These are phyloP conservation scores for Melanotaenia boesemani DNA, from an alignment of 2,797 vertebrate species.

Conservation along the genomic window DNA sequence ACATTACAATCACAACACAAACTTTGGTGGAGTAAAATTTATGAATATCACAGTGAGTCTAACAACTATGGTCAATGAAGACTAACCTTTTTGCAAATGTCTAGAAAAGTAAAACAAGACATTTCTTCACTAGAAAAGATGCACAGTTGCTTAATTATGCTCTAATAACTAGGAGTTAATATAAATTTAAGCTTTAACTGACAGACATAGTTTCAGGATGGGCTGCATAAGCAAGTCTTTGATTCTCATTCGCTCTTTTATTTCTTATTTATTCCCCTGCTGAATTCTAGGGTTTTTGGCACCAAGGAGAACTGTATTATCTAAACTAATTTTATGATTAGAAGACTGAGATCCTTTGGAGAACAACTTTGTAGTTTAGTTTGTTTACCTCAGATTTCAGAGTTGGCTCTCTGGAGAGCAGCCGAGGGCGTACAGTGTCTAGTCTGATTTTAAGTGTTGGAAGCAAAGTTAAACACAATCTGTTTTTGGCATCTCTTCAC, in stretches of 20 bases:
- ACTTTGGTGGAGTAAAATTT: not conserved
- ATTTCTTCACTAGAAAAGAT: not conserved
- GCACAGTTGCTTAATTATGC: not conserved
- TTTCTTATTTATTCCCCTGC: not conserved
- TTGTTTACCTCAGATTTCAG: slow-evolving; percentile 37
- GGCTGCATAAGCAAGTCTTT: no score
- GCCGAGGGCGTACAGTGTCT: slow-evolving; percentile 9
- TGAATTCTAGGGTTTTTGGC: not conserved
- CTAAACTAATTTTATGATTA: slow-evolving; percentile 1
- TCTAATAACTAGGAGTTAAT: not conserved
- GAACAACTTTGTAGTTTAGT: slow-evolving; percentile 20
- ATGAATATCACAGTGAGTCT: not conserved
- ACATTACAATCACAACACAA: not conserved
- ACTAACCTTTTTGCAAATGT: not conserved
- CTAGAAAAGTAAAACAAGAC: not conserved
- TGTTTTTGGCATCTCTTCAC: slow-evolving; percentile 3
- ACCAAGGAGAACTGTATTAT: not conserved
- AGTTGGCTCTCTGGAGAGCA: slow-evolving; percentile 25
- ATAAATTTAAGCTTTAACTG: not conserved
- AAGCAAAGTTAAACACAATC: slow-evolving; percentile 9
- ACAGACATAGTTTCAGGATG: not conserved
- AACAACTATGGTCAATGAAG: not conserved
- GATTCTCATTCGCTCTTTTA: no score
- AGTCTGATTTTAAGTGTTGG: slow-evolving; percentile 9
- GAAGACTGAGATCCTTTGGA: not conserved